phyloP scores from a whole-genome alignment of 2,888 invertebrate species.

The Drosophila rubida region DNA sequence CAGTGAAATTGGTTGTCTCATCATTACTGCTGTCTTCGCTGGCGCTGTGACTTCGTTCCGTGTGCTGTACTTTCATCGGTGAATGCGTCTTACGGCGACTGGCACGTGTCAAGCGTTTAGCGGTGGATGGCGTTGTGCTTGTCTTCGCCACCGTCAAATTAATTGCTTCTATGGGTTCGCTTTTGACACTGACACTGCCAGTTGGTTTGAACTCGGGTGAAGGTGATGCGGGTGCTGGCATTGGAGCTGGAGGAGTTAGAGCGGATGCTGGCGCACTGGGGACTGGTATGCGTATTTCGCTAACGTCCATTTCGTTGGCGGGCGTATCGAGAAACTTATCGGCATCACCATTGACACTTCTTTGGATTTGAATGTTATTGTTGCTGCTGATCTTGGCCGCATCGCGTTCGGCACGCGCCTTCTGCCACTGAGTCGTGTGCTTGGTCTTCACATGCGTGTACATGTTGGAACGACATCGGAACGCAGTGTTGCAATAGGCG shows the following conservation, averaged over 20 bases:
- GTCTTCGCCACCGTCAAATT: conserved; percentile 59
- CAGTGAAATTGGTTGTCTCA: conserved; percentile 17
- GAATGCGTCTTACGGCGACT: conserved; percentile 71
- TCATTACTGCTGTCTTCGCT: conserved; percentile 49
- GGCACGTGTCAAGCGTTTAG: conserved; percentile 52
- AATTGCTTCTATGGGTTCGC: conserved; percentile 60
- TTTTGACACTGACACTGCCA: conserved; percentile 8
- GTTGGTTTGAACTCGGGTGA: too few species aligned
- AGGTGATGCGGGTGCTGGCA: not conserved
- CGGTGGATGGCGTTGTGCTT: conserved; percentile 11
- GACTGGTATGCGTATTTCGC: conserved; percentile 2
- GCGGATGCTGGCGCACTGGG: not conserved
- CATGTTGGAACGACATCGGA: conserved; percentile 75
- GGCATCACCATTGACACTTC: conserved; percentile 45
- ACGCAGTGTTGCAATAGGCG: conserved; percentile 69
- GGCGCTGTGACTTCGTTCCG: conserved; percentile 45
- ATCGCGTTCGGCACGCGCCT: conserved; percentile 71
- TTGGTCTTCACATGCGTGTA: conserved; percentile 72
- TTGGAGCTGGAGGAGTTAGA: not conserved
- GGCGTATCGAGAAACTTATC: conserved; percentile 42
- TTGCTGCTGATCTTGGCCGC: conserved; percentile 62
- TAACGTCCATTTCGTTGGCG: conserved; percentile 2
- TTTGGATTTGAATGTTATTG: conserved; percentile 49
- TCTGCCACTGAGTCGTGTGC: conserved; percentile 66
- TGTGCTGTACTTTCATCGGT: conserved; percentile 66